Conservation (phyloP, 2,888 invertebrate species). For the Cryptus armator region DNA sequence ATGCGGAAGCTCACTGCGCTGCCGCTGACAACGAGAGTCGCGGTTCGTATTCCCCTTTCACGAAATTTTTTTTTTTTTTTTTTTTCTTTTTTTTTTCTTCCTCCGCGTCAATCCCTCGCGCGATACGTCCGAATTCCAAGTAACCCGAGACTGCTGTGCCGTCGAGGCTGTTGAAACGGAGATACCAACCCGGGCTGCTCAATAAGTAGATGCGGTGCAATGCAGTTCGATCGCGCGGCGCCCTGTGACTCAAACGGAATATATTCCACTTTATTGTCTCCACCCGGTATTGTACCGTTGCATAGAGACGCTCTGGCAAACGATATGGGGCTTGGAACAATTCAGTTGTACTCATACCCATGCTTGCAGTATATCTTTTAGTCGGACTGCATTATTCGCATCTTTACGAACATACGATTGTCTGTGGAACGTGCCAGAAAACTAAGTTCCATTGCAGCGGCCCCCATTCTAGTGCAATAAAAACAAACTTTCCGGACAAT, state of each 20-base stretch:
- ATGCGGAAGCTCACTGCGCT: constrained; percentile 57
- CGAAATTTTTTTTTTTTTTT: constrained; percentile 33
- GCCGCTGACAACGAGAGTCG: constrained; percentile 64
- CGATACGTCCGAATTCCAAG: constrained; percentile 23
- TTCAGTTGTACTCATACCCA: background rate
- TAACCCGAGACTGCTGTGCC: constrained; percentile 9
- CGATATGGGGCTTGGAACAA: background rate
- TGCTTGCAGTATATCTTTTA: constrained; percentile 3
- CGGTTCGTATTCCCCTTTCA: constrained; percentile 40
- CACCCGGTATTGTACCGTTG: background rate
- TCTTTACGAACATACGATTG: background rate
- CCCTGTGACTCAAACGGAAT: constrained; percentile 17
- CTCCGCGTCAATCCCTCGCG: background rate
- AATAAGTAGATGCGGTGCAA: constrained; percentile 25
- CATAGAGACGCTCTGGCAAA: background rate
- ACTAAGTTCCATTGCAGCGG: background rate
- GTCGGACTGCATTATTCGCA: background rate
- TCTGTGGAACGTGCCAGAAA: constrained; percentile 2
- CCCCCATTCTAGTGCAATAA: background rate
- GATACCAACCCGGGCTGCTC: constrained; percentile 2
- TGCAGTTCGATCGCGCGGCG: constrained; percentile 16
- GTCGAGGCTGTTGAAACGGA: constrained; percentile 19
- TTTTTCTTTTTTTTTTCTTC: constrained; percentile 7
- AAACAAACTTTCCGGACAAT: background rate
- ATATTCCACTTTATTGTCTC: constrained; percentile 23